phyloP scores from a whole-genome alignment of 2,888 invertebrate genomes.

The Plebejus argus region DNA sequence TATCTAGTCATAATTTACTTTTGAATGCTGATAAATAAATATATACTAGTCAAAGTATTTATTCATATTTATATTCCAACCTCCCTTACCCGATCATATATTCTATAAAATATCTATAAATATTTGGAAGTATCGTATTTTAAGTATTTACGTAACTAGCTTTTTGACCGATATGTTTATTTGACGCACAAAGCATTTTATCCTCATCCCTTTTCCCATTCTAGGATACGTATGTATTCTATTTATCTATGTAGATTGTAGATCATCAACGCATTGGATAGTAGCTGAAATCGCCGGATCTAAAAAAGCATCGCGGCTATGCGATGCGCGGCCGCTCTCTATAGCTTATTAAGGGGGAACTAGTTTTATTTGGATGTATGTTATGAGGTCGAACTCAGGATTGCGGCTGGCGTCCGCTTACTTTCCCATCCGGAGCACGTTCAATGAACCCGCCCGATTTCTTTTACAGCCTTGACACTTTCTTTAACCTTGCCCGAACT shows the following conservation, averaged over 20 bases:
- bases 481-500: conserved; percentile 70
- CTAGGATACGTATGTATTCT: conserved; percentile 18
- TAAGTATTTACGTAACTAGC: conserved; percentile 68
- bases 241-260: not conserved
- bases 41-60: conserved; percentile 71
- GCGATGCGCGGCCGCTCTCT: conserved; percentile 46
- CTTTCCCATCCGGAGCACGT: conserved; percentile 72
- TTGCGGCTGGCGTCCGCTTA: conserved; percentile 59
- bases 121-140: conserved; percentile 59
- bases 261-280: conserved; percentile 40
- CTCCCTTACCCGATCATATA: conserved; percentile 55
- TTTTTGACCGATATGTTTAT: conserved; percentile 79
- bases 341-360: conserved; percentile 59
- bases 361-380: conserved; percentile 69
- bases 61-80: conserved; percentile 62
- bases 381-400: conserved; percentile 69
- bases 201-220: conserved; percentile 4
- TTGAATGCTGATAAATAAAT: conserved; percentile 61
- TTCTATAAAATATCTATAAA: conserved; percentile 50
- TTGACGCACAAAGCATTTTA: conserved; percentile 47
- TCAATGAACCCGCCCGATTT: conserved; percentile 74
- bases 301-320: conserved; percentile 51
- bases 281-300: conserved; percentile 47
- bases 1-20: conserved; percentile 79
- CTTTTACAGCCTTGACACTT: conserved; percentile 79